Evolutionary conservation across 1,140 invertebrate genomes (phyloP), one percentile per base, ranked within the genome.

Genomic region (Saccostrea glomerata): DNA sequence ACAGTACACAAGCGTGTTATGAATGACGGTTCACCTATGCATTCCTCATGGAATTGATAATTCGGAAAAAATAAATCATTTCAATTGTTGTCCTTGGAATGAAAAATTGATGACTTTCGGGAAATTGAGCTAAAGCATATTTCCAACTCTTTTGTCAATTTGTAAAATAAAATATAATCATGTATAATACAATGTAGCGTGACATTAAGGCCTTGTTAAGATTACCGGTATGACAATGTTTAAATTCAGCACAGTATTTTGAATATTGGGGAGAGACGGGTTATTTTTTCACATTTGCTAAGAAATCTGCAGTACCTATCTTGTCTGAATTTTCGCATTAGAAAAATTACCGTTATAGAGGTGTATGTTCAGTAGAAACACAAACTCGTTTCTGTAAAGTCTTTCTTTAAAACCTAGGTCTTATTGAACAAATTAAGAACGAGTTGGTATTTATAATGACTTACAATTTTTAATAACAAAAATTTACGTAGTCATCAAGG

Each of bases 211-310:
- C 70, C 70, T 30, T 77, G 30, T 36, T 36, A 77, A 25, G 13
- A 25, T 77, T 77, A 77, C 70, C 70, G 70, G 70, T 77, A 77
- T 77, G 30, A 15, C n/a, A 63, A 63, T 63, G 47, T 47, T 47
- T 47, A 47, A 47, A 7, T 9, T 9, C 5, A 9, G 9, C 47
- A 47, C 47, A 47, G 9, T 47, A 1, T 47, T 47, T 47, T 47
- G 9, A 47, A 7, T 47, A 7, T 20, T 20, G 58, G 58, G n/a
- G 58, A 63, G 58, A 17, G 58, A 20, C 58, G n/a, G 58, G 7
- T n/a, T 63, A 7, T 63, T 20, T n/a, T 63, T 47, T 47, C 2
- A 47, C 47, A 9, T 47, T 47, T 47, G 6, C 47, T 47, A 47
- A 47, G 6, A 3, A 6, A 6, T 47, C 5, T 47, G 6, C 47